Evolutionary conservation across 1,140 invertebrate species (phyloP).

Genomic region (Helicorthomorpha holstii): DNA sequence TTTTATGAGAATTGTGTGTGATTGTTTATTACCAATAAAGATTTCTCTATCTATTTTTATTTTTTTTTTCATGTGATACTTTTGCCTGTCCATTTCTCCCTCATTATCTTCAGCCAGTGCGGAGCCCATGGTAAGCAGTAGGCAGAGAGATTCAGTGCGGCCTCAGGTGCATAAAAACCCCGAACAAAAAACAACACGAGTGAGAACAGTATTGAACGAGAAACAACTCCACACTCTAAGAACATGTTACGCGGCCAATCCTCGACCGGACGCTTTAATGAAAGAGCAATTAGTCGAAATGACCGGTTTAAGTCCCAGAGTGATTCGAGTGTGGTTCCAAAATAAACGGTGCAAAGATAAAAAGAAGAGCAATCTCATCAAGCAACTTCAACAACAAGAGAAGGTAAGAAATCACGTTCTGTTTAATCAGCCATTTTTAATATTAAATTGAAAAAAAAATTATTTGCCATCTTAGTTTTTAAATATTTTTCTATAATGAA

Average conservation of each 20-base stretch:
- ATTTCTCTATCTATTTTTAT: conserved; percentile 11
- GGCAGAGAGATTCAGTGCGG: conserved; percentile 12
- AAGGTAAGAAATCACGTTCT: too few species aligned
- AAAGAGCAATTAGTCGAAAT: conserved; percentile 98
- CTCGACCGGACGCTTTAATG: conserved; percentile 93
- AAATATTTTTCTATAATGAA: too few species aligned
- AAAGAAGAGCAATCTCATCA: conserved; percentile 90
- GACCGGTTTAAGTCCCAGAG: conserved; percentile 85
- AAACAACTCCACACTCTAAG: conserved; percentile 89
- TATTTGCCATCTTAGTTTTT: too few species aligned
- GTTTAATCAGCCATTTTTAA: too few species aligned
- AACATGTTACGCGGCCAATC: conserved; percentile 59
- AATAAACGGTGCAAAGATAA: conserved; percentile 99
- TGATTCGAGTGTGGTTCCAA: conserved; percentile 97
- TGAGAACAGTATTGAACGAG: conserved; percentile 94
- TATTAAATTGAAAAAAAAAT: too few species aligned
- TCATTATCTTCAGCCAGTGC: conserved; percentile 14
- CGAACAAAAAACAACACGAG: conserved; percentile 72
- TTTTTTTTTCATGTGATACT: not conserved
- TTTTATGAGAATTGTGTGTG: too few species aligned
- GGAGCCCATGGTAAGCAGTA: conserved; percentile 13
- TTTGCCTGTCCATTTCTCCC: conserved; percentile 1
- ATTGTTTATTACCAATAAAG: conserved; percentile 11
- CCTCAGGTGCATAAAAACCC: conserved; percentile 15
- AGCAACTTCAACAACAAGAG: conserved; percentile 91